These are phyloP conservation scores for Heterodera filipjevi DNA, from an alignment of 2,888 invertebrate genomes.

Conservation along the genomic window DNA sequence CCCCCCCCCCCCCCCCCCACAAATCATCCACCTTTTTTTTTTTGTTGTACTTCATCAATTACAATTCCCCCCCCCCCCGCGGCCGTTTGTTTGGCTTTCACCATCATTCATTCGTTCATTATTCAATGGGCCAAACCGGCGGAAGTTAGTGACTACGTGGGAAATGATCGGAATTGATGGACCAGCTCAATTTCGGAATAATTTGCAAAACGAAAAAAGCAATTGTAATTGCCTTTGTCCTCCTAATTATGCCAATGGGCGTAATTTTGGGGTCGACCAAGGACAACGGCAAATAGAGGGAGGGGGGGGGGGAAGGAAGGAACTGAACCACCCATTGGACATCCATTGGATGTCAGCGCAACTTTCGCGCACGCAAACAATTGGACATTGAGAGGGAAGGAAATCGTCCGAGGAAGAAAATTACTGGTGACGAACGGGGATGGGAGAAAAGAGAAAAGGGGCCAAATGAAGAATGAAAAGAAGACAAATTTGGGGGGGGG, in stretches of 20 bases:
- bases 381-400: not conserved
- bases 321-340: not conserved
- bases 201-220: not conserved
- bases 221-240: not conserved
- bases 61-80: not conserved
- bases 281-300: not conserved
- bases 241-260: constrained; percentile 4
- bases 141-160: not conserved
- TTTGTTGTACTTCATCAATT: not conserved
- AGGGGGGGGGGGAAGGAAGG: not conserved
- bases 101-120: not conserved
- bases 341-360: not conserved
- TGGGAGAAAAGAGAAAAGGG: not conserved
- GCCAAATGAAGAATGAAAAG: not conserved
- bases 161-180: not conserved
- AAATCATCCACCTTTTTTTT: not conserved
- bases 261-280: not conserved
- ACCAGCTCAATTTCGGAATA: not conserved
- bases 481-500: not conserved
- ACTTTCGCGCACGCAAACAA: constrained; percentile 6
- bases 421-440: not conserved
- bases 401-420: not conserved
- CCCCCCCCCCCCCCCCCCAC: not conserved
- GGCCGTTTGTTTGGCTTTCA: not conserved
- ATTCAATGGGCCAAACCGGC: not conserved